phyloP scores from a whole-genome alignment of 2,797 vertebrate species.

The Danio choprae region DNA sequence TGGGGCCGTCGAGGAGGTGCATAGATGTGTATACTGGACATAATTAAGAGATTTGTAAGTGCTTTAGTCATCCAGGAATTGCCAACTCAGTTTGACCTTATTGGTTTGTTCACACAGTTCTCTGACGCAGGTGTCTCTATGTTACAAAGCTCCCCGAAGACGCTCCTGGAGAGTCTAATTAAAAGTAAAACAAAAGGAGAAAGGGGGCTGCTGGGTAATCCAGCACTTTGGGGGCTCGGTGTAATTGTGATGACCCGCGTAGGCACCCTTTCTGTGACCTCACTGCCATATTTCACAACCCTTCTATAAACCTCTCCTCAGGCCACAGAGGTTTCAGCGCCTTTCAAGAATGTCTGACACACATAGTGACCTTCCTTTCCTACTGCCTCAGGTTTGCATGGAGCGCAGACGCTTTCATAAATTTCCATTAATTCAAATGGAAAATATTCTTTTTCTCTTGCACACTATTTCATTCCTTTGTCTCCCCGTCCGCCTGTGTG shows the following conservation, averaged over 20 bases:
- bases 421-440: conserved; percentile 41
- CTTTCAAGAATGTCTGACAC: conserved; percentile 52
- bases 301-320: conserved; percentile 57
- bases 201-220: conserved; percentile 60
- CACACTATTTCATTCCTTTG: conserved; percentile 48
- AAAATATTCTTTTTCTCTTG: conserved; percentile 46
- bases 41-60: conserved; percentile 37
- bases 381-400: conserved; percentile 41
- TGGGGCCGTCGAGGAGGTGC: conserved; percentile 13
- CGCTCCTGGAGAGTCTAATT: background rate
- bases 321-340: conserved; percentile 50
- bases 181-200: background rate
- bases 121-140: conserved; percentile 28
- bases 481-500: conserved; percentile 36
- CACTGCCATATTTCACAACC: conserved; percentile 56
- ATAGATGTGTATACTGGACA: background rate
- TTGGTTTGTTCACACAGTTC: conserved; percentile 26
- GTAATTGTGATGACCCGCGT: conserved; percentile 65
- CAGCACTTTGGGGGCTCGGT: conserved; percentile 71
- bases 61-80: conserved; percentile 19
- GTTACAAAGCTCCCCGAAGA: conserved; percentile 11
- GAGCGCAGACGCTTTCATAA: conserved; percentile 46
- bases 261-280: conserved; percentile 50
- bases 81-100: conserved; percentile 14
- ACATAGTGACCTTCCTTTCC: conserved; percentile 48